Percentiles rank a stretch among this genome's conserved stretches.
Conservation (phyloP, 1,140 invertebrate species). For the Odontomachus brunneus region DNA sequence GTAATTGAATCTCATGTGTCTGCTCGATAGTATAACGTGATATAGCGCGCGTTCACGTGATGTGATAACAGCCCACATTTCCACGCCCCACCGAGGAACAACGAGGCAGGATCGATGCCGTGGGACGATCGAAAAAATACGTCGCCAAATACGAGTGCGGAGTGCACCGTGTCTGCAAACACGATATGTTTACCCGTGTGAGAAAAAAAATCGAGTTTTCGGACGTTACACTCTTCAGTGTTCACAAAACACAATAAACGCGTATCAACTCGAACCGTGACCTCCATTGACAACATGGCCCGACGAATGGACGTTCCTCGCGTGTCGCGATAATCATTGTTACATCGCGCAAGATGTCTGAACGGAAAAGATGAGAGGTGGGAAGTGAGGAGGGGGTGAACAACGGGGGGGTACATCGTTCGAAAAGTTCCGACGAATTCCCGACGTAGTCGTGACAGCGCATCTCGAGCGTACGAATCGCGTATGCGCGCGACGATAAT, state of each 20-base stretch:
- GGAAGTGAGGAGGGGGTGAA: too few relatives aligned
- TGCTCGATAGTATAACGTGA: not conserved
- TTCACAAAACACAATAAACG: too few relatives aligned
- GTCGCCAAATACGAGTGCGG: slow-evolving; percentile 11
- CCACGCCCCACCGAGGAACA: slow-evolving; percentile 6
- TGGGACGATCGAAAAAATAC: slow-evolving; percentile 23
- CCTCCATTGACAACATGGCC: not conserved
- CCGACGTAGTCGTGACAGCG: slow-evolving; percentile 9
- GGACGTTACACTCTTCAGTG: slow-evolving; percentile 14
- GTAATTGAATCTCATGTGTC: not conserved
- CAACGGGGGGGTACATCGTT: not conserved
- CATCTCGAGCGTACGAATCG: not conserved
- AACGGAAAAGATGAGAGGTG: too few relatives aligned
- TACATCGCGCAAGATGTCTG: not conserved
- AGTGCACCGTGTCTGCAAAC: slow-evolving; percentile 15
- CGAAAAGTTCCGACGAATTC: slow-evolving; percentile 37
- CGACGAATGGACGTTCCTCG: slow-evolving; percentile 14
- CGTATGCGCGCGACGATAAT: slow-evolving; percentile 29
- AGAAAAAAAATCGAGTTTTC: slow-evolving; percentile 31
- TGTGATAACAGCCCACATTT: not conserved
- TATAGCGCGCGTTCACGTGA: not conserved
- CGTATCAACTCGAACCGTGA: too few relatives aligned
- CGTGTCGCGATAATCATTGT: slow-evolving; percentile 37
- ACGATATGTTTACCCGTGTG: not conserved
- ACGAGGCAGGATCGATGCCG: slow-evolving; percentile 16